Evolutionary conservation across 2,888 invertebrate genomes (phyloP).

Genomic region (Aromia moschata): DNA sequence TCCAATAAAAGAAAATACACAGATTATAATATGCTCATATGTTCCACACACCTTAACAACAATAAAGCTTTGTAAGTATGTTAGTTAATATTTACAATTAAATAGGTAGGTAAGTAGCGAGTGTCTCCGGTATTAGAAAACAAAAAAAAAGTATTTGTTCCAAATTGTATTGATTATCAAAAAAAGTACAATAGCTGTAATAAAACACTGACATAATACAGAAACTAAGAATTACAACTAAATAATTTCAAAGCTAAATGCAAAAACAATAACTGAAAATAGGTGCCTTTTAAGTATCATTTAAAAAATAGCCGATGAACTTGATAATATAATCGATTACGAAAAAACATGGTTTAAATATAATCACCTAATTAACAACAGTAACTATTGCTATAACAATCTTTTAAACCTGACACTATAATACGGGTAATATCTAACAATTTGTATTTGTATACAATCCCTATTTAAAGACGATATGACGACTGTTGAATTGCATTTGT

Average conservation of each 20-base stretch:
- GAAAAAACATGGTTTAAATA: neutral
- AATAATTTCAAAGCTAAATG: too few species aligned
- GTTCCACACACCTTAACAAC: slow-evolving; percentile 23
- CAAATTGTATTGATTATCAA: too few species aligned
- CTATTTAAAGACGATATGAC: slow-evolving; percentile 3
- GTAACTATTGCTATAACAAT: slow-evolving; percentile 1
- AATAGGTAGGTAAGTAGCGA: too few species aligned
- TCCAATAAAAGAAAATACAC: slow-evolving; percentile 23
- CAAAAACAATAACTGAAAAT: too few species aligned
- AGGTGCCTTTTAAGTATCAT: slow-evolving; percentile 33
- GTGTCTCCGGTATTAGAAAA: too few species aligned
- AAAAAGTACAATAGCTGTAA: too few species aligned
- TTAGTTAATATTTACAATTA: too few species aligned
- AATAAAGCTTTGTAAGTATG: slow-evolving; percentile 27
- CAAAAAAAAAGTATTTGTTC: too few species aligned
- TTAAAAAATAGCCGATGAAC: slow-evolving; percentile 33
- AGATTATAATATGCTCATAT: neutral
- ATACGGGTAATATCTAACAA: slow-evolving; percentile 7
- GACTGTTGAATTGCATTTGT: slow-evolving; percentile 15
- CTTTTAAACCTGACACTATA: neutral
- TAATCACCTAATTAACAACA: slow-evolving; percentile 3
- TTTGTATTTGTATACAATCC: slow-evolving; percentile 2
- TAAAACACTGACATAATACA: too few species aligned
- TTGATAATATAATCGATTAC: slow-evolving; percentile 2
- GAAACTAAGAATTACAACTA: too few species aligned